Evolutionary conservation across 2,113 vertebrate genomes (phyloP).

Genomic region (Ophiodon elongatus): DNA sequence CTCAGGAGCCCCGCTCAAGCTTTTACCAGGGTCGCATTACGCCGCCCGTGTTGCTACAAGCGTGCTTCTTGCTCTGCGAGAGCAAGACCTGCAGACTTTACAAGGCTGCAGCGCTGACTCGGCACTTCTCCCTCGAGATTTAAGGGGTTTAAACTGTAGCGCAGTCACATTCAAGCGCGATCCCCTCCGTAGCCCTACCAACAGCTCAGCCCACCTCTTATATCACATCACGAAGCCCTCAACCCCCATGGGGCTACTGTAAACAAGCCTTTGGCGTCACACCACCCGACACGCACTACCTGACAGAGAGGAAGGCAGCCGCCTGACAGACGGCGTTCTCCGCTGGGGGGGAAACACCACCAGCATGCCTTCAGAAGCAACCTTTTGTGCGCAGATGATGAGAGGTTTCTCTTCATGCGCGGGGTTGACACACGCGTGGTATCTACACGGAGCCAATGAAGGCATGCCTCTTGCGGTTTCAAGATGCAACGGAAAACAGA

Average conservation of each 20-base stretch:
- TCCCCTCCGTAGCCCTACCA: constrained; percentile 41
- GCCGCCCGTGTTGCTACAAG: constrained; percentile 25
- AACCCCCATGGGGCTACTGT: constrained; percentile 44
- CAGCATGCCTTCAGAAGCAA: constrained; percentile 50
- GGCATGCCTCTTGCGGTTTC: constrained; percentile 35
- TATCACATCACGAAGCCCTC: constrained; percentile 39
- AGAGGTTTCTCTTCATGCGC: constrained; percentile 52
- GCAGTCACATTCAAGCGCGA: constrained; percentile 45
- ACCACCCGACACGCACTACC: constrained; percentile 32
- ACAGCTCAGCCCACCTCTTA: constrained; percentile 47
- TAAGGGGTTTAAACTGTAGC: constrained; percentile 45
- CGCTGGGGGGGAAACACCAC: constrained; percentile 32
- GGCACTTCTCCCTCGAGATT: constrained; percentile 48
- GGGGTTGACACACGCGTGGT: constrained; percentile 29
- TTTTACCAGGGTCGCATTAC: constrained; percentile 29
- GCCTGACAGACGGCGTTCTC: constrained; percentile 42
- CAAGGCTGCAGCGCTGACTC: constrained; percentile 33
- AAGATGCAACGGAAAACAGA: constrained; percentile 41
- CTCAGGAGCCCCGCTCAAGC: constrained; percentile 44
- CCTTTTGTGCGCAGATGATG: constrained; percentile 54
- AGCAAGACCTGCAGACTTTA: constrained; percentile 48
- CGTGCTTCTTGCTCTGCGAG: constrained; percentile 5
- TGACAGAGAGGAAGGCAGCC: constrained; percentile 49
- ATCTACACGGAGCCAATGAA: constrained; percentile 34
- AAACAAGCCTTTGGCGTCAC: constrained; percentile 65